Evolutionary conservation across 2,113 vertebrate species (phyloP), one percentile per base, ranked within the genome.

Genomic region (Actinemys pallida): DNA sequence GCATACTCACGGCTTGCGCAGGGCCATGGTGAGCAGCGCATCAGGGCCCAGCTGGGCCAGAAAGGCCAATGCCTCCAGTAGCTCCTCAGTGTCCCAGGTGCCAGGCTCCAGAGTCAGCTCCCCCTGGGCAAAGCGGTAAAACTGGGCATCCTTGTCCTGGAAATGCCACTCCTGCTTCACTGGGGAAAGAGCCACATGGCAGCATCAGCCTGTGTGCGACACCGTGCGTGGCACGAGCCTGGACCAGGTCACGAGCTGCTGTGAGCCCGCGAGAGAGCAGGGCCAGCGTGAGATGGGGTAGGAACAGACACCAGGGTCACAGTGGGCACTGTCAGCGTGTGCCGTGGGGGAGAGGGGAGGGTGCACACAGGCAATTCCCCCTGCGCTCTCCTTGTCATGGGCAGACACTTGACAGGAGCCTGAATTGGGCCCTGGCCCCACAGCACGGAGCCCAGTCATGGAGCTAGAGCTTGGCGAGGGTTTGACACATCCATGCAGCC

Each of bases 101-200:
- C 90, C 8, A 8, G 97, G 90, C 95, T 98, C 98, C 2, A 97
- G 93, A 83, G 96, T 97, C 3, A 96, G 98, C 94, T 99, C 98
- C 0, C 97, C 95, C 90, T 99, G 98, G 1, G 98, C 97, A 50
- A 99, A 99, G n/a, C 99, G 99, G 53, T 99, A 99, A 95, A 99
- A 99, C 88, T 99, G 99, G 6, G 98, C 98, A 13, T 99, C 99
- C 95, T 98, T 99, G 97, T 99, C 99, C 84, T 98, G 99, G 98
- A 99, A 99, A 97, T 99, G 99, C 97, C 99, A 97, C 96, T 99
- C 99, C 5, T 99, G 99, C 98, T 98, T 99, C 94, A 99, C 99
- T 99, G 92, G 39, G 5, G 79, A 86, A 72, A 59, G 9, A 54
- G 59, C 2, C 12, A 81, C 52, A 1, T 0, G 9, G 19, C 14